Evolutionary conservation across 2,797 vertebrate species (phyloP).

Genomic region (Valencia hispanica): DNA sequence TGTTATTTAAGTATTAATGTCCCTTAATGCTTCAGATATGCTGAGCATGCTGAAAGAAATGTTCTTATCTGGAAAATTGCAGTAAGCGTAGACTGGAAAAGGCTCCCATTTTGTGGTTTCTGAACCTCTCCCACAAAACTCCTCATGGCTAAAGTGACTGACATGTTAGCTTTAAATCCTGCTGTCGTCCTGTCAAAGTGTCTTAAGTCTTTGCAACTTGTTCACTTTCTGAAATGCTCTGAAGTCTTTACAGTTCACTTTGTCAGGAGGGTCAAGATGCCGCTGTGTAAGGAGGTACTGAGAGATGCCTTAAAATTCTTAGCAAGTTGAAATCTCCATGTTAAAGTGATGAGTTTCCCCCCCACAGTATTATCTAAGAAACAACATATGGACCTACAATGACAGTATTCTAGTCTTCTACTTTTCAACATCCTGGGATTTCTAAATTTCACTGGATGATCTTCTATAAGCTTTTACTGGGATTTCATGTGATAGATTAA

Average conservation of each 20-base stretch:
- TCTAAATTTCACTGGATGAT: not conserved
- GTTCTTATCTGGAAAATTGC: slow-evolving; percentile 59
- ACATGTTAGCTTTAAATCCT: slow-evolving; percentile 80
- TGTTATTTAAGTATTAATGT: slow-evolving; percentile 24
- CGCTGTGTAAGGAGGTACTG: slow-evolving; percentile 1
- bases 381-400: not conserved
- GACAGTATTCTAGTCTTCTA: not conserved
- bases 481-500: not conserved
- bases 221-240: slow-evolving; percentile 74
- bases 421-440: not conserved
- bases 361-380: not conserved
- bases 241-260: slow-evolving; percentile 45
- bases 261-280: slow-evolving; percentile 14
- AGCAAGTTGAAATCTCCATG: not conserved
- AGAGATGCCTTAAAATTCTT: slow-evolving; percentile 8
- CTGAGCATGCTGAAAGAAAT: slow-evolving; percentile 47
- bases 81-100: slow-evolving; percentile 72
- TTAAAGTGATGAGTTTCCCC: not conserved
- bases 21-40: slow-evolving; percentile 45
- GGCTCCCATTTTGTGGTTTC: slow-evolving; percentile 73
- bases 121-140: slow-evolving; percentile 64
- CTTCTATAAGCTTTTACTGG: not conserved
- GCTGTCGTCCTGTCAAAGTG: slow-evolving; percentile 60
- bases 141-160: slow-evolving; percentile 77
- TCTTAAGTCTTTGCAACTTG: slow-evolving; percentile 70